A percentile compares a stretch with the other conserved stretches of the same genome.
Evolutionary conservation across 2,113 vertebrate species (phyloP).

Genomic region (Acinonyx jubatus): DNA sequence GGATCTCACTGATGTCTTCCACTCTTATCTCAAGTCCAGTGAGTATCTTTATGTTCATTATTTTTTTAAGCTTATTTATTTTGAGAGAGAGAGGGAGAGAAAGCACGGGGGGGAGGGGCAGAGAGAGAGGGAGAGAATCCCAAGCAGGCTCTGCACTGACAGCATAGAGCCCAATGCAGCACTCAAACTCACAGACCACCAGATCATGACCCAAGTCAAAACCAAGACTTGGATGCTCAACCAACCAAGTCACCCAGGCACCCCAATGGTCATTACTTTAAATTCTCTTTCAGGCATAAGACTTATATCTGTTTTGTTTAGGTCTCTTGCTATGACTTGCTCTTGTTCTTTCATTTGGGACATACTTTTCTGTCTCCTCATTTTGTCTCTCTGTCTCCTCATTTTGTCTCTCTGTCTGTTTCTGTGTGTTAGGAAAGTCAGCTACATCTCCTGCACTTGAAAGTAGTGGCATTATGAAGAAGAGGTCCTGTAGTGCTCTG

Average conservation of each 20-base stretch:
- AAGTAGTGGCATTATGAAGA: neutral
- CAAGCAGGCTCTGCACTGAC: too few relatives aligned
- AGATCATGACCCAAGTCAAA: neutral
- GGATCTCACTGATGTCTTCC: neutral
- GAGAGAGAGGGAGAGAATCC: too few relatives aligned
- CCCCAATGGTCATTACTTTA: neutral
- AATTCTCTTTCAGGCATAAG: neutral
- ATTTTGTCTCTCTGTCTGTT: neutral
- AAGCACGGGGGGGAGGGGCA: too few relatives aligned
- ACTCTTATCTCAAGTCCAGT: neutral
- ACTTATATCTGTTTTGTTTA: neutral
- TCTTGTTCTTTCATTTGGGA: neutral
- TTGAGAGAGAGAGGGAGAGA: too few relatives aligned
- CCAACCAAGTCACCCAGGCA: neutral
- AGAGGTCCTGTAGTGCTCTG: neutral
- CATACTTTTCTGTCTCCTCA: neutral
- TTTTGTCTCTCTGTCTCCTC: neutral
- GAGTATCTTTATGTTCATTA: neutral
- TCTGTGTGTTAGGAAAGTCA: neutral
- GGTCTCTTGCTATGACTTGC: neutral
- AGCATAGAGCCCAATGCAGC: too few relatives aligned
- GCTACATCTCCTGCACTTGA: neutral
- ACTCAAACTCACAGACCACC: too few relatives aligned
- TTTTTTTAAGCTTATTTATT: too few relatives aligned
- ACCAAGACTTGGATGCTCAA: neutral